Percentiles rank a stretch among this genome's conserved stretches.
Evolutionary conservation across 2,888 invertebrate species (phyloP).

Genomic region (Macrophya alboannulata): DNA sequence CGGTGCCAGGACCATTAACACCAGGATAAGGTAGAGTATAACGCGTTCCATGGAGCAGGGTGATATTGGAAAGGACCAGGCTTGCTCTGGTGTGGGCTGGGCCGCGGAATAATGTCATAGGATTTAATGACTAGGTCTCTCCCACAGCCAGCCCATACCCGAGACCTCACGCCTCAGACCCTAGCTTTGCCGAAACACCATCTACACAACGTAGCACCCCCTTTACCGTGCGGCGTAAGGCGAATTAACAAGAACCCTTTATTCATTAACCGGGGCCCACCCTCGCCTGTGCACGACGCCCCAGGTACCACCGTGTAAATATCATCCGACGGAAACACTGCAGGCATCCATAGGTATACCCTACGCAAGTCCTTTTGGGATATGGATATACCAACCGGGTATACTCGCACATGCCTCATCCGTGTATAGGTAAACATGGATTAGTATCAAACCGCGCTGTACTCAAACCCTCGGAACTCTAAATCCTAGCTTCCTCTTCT

Average conservation of each 20-base stretch:
- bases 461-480: neutral
- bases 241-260: conserved; percentile 55
- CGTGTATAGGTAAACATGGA: neutral
- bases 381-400: neutral
- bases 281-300: conserved; percentile 20
- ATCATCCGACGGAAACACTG: conserved; percentile 17
- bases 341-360: neutral
- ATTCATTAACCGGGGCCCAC: conserved; percentile 52
- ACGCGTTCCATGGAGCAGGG: conserved; percentile 4
- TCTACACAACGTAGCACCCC: neutral
- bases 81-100: neutral
- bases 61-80: conserved; percentile 40
- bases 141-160: neutral
- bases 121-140: conserved; percentile 46
- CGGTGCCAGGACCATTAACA: conserved; percentile 41
- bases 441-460: neutral
- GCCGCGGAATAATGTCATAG: conserved; percentile 40
- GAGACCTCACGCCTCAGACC: neutral
- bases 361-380: neutral
- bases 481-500: neutral
- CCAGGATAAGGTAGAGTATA: conserved; percentile 5
- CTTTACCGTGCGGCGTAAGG: conserved; percentile 34
- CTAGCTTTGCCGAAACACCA: neutral
- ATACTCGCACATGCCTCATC: neutral
- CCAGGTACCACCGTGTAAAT: conserved; percentile 49